These are phyloP conservation scores for Meloe dianella DNA, from an alignment of 2,888 invertebrate genomes.

Conservation along the genomic window DNA sequence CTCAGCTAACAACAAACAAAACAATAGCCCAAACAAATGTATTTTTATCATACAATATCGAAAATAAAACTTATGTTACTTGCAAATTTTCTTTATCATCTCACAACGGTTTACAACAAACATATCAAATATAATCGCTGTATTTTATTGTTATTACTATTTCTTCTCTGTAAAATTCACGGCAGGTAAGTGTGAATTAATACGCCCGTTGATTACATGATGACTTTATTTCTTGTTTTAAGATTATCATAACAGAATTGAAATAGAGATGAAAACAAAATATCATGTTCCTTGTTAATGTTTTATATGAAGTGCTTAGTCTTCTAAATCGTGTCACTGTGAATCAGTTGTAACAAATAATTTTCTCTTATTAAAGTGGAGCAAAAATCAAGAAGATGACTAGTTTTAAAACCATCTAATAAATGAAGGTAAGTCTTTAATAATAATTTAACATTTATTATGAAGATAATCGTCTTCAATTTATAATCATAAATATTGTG, in stretches of 20 bases:
- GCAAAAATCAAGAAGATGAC: neutral
- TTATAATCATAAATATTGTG: too few relatives aligned
- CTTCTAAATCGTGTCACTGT: neutral
- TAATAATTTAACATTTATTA: neutral
- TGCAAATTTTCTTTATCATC: conserved; percentile 39
- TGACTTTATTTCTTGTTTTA: too few relatives aligned
- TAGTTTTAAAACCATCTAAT: neutral
- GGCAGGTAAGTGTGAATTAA: too few relatives aligned
- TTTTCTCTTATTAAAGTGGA: neutral
- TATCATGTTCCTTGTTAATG: neutral
- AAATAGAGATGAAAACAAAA: neutral
- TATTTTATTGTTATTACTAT: too few relatives aligned
- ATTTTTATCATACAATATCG: conserved; percentile 53
- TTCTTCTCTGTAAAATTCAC: too few relatives aligned
- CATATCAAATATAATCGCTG: too few relatives aligned
- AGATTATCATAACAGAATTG: too few relatives aligned
- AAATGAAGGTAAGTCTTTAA: neutral
- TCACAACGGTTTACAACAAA: neutral
- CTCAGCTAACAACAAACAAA: conserved; percentile 46
- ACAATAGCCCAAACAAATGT: conserved; percentile 54
- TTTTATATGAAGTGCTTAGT: neutral
- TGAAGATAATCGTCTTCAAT: neutral
- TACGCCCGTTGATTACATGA: too few relatives aligned
- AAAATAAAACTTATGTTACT: conserved; percentile 54
- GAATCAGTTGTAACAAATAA: neutral